phyloP scores from a whole-genome alignment of 2,797 vertebrate genomes.

The Urosaurus nigricauda region DNA sequence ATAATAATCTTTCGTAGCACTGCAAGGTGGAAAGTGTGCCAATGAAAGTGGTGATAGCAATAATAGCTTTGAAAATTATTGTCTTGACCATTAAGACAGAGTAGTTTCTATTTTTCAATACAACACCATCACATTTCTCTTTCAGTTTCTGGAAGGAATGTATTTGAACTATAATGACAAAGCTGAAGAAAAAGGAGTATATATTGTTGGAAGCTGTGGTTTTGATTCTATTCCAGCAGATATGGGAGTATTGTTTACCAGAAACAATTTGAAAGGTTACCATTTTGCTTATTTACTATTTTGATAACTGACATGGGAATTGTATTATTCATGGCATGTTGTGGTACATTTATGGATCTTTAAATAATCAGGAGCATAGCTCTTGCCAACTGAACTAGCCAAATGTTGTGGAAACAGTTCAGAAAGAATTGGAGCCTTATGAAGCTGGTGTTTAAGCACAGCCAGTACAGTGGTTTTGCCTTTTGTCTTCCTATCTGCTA shows the following conservation, averaged over 20 bases:
- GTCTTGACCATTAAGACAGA: not conserved
- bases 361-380: not conserved
- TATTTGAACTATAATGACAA: slow-evolving; percentile 88
- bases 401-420: not conserved
- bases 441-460: not conserved
- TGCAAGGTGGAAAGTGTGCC: not conserved
- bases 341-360: not conserved
- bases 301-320: not conserved
- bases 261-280: slow-evolving; percentile 91
- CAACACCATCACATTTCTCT: slow-evolving; percentile 57
- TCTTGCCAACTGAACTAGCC: too few species aligned
- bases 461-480: not conserved
- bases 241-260: slow-evolving; percentile 94
- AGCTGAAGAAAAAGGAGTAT: slow-evolving; percentile 91
- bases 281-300: not conserved
- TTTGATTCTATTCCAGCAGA: slow-evolving; percentile 98
- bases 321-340: not conserved
- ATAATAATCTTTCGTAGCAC: not conserved
- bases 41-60: not conserved
- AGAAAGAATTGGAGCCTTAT: not conserved
- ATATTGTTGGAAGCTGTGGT: slow-evolving; percentile 93
- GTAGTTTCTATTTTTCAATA: not conserved
- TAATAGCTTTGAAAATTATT: not conserved
- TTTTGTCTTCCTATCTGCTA: not conserved
- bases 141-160: slow-evolving; percentile 94